Evolutionary conservation across 2,888 invertebrate genomes (phyloP).

Genomic region (Parnassius glacialis): DNA sequence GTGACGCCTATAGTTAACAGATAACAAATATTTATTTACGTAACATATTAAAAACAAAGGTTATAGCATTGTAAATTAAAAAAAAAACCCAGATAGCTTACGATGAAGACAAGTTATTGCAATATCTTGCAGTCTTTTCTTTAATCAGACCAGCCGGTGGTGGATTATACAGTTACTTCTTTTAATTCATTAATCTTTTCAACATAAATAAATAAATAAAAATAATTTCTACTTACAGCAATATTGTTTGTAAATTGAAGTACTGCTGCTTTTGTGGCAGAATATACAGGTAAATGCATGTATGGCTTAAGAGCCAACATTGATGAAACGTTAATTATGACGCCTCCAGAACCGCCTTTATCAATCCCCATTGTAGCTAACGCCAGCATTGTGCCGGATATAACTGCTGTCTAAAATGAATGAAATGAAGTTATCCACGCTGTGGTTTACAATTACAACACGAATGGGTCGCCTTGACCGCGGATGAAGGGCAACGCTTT

Average conservation of each 20-base stretch:
- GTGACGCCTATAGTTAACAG: no score
- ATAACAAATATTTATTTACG: constrained; percentile 50
- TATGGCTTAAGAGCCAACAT: constrained; percentile 51
- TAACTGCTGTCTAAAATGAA: constrained; percentile 60
- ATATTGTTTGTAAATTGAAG: constrained; percentile 64
- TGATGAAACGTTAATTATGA: constrained; percentile 64
- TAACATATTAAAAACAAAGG: constrained; percentile 43
- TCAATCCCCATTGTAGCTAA: constrained; percentile 58
- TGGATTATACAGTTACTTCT: constrained; percentile 39
- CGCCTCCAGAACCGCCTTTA: constrained; percentile 57
- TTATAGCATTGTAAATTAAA: constrained; percentile 47
- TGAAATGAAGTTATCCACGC: no score
- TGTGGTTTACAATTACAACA: no score
- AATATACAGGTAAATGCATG: constrained; percentile 55
- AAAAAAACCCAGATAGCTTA: constrained; percentile 55
- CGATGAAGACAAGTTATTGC: constrained; percentile 46
- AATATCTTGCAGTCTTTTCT: constrained; percentile 51
- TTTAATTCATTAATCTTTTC: no score
- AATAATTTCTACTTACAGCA: constrained; percentile 51
- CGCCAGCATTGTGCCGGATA: constrained; percentile 61
- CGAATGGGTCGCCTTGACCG: no score
- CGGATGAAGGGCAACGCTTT: no score
- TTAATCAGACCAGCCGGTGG: constrained; percentile 74
- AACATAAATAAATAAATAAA: neutral
- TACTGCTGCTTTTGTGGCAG: constrained; percentile 67